Evolutionary conservation across 2,797 vertebrate genomes (phyloP).

Genomic region (Limosa lapponica): DNA sequence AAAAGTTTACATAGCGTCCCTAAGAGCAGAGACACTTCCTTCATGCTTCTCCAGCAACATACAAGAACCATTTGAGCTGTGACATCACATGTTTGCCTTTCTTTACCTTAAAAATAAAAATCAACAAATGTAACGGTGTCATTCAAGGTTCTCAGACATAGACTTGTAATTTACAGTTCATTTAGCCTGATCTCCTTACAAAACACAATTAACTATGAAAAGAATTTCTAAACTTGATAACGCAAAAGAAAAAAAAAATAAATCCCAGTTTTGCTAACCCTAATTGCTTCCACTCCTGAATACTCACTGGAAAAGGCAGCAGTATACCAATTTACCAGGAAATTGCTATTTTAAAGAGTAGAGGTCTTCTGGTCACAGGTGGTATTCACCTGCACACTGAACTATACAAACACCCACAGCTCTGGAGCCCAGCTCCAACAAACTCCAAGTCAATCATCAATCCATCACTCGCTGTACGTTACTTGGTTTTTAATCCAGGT

Average conservation of each 20-base stretch:
- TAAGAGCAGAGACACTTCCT: conserved; percentile 93
- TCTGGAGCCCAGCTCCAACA: background rate
- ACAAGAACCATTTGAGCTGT: conserved; percentile 97
- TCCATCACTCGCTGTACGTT: rapidly evolving
- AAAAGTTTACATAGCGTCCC: conserved; percentile 91
- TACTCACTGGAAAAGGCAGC: background rate
- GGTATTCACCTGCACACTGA: background rate
- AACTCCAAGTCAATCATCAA: background rate
- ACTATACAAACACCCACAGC: rapidly evolving
- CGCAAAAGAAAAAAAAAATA: background rate
- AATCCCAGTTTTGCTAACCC: background rate
- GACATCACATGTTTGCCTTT: conserved; percentile 84
- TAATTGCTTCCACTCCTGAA: background rate
- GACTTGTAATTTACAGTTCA: background rate
- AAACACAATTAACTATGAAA: background rate
- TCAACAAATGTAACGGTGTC: background rate
- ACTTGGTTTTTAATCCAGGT: background rate
- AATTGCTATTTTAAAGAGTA: background rate
- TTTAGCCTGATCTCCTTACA: background rate
- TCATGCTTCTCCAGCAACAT: conserved; percentile 98
- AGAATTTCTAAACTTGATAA: background rate
- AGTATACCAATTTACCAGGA: background rate
- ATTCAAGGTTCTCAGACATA: background rate
- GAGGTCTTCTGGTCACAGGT: background rate
- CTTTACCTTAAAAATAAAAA: conserved; percentile 72